Conservation (phyloP, 1,140 invertebrate genomes). For the Halictus rubicundus region DNA sequence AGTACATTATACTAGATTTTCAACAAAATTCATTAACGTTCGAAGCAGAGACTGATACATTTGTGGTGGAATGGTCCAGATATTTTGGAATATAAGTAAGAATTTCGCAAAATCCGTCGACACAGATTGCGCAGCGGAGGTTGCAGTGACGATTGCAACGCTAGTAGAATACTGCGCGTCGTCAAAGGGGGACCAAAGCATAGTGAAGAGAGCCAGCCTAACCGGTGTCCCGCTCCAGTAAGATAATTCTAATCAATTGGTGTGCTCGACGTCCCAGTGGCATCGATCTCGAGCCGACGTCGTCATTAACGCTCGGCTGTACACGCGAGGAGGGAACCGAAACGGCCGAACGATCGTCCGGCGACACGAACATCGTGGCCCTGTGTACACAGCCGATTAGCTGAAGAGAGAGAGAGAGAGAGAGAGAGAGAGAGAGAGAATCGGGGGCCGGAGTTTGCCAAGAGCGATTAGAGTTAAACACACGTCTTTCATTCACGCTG, state of each 20-base stretch:
- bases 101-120: too few species aligned
- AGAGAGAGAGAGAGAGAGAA: too few species aligned
- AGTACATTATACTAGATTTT: too few species aligned
- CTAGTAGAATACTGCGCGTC: too few species aligned
- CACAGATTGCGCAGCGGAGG: too few species aligned
- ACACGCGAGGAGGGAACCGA: background rate
- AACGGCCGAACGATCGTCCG: constrained; percentile 29
- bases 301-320: constrained; percentile 21
- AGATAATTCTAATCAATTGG: constrained; percentile 26
- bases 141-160: too few species aligned
- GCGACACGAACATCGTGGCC: constrained; percentile 41
- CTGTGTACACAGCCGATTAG: constrained; percentile 58
- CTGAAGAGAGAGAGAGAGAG: background rate
- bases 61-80: too few species aligned
- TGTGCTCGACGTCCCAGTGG: background rate
- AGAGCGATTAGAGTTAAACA: constrained; percentile 59
- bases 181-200: too few species aligned
- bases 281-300: constrained; percentile 11
- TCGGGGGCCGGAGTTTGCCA: constrained; percentile 38
- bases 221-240: background rate
- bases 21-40: too few species aligned
- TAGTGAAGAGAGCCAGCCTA: too few species aligned
- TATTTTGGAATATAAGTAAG: too few species aligned
- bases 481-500: constrained; percentile 57
- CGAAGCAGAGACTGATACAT: too few species aligned